Evolutionary conservation across 2,113 vertebrate genomes (phyloP).

Genomic region (Meriones unguiculatus): DNA sequence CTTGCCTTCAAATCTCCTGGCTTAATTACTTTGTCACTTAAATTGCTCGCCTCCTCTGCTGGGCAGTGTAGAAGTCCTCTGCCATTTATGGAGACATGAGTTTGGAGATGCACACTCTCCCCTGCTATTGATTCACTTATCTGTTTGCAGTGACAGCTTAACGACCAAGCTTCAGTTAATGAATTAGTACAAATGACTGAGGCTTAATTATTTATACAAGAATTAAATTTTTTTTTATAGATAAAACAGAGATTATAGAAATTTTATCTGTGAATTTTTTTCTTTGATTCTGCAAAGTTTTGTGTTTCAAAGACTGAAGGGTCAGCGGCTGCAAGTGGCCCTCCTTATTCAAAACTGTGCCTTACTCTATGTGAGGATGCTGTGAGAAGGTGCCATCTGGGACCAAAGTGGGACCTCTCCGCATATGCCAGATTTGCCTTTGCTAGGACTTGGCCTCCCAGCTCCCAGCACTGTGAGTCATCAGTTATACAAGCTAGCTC

Average conservation of each 20-base stretch:
- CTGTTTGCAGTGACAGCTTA: not conserved
- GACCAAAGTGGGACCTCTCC: not conserved
- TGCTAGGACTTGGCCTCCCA: not conserved
- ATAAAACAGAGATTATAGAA: not conserved
- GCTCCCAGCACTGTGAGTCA: no score
- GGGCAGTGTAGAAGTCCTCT: not conserved
- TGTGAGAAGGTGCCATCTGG: not conserved
- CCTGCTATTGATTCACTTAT: not conserved
- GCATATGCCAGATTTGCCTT: not conserved
- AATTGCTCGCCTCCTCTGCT: not conserved
- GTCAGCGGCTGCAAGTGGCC: not conserved
- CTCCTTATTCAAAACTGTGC: not conserved
- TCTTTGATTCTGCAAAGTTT: not conserved
- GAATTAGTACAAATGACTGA: not conserved
- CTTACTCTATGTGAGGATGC: not conserved
- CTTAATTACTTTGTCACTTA: not conserved
- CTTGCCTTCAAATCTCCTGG: not conserved
- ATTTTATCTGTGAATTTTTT: not conserved
- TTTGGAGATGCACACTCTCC: not conserved
- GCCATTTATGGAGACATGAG: rapidly evolving
- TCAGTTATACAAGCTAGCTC: not conserved
- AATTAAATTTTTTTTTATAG: not conserved
- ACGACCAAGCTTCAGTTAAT: not conserved
- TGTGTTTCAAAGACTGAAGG: not conserved
- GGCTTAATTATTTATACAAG: constrained; percentile 29